Evolutionary conservation across 2,888 invertebrate genomes (phyloP).

Genomic region (Megastigmus dorsalis): DNA sequence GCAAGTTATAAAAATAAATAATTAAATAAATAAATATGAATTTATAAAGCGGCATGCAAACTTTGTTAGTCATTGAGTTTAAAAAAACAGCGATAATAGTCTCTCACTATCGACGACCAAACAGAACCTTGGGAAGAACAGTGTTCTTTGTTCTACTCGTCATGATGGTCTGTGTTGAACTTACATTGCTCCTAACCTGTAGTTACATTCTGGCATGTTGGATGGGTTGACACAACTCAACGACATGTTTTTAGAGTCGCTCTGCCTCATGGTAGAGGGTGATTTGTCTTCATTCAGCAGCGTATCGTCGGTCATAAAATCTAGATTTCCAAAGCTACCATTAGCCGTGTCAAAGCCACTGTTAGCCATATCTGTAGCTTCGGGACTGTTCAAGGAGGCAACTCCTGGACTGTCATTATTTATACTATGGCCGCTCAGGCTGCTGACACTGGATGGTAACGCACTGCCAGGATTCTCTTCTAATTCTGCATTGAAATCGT

Average conservation of each 20-base stretch:
- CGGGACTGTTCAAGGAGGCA: conserved; percentile 17
- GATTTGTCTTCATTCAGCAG: conserved; percentile 3
- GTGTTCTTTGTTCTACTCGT: conserved; percentile 44
- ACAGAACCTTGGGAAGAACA: conserved; percentile 35
- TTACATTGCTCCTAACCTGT: conserved; percentile 72
- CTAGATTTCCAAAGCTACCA: conserved; percentile 28
- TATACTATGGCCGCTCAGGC: conserved; percentile 18
- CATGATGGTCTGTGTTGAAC: conserved; percentile 64
- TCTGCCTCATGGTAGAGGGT: conserved; percentile 12
- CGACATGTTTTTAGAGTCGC: conserved; percentile 59
- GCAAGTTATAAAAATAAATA: no score
- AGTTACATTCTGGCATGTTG: conserved; percentile 61
- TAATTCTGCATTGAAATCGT: conserved; percentile 2
- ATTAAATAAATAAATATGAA: background rate
- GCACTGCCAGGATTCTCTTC: conserved; percentile 10
- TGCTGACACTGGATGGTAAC: conserved; percentile 32
- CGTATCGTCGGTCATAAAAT: conserved; percentile 26
- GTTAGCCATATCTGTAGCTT: background rate
- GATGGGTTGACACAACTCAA: conserved; percentile 67
- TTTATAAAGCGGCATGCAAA: conserved; percentile 28
- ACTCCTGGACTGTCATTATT: conserved; percentile 18
- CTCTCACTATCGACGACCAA: conserved; percentile 33
- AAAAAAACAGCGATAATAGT: conserved; percentile 37
- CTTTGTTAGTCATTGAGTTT: conserved; percentile 19
- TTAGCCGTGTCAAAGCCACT: conserved; percentile 21